Conservation (phyloP, 2,888 invertebrate genomes). For the Trissolcus japonicus region DNA sequence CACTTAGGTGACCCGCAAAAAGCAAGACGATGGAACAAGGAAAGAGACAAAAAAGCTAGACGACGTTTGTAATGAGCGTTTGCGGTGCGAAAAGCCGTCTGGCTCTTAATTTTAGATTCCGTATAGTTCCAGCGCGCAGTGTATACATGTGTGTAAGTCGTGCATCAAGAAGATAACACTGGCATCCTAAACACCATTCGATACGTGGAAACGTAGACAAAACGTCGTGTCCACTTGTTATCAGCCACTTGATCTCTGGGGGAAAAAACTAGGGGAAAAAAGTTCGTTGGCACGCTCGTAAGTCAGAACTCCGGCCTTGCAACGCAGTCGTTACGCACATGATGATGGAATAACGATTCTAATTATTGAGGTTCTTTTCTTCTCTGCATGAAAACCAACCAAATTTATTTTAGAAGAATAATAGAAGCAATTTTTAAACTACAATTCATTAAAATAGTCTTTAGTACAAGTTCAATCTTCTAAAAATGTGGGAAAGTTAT, state of each 20-base stretch:
- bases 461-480: no score
- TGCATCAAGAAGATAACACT: slow-evolving; percentile 40
- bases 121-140: slow-evolving; percentile 45
- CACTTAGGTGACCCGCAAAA: slow-evolving; percentile 40
- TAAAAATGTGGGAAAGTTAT: no score
- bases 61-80: slow-evolving; percentile 58
- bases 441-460: no score
- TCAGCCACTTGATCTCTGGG: slow-evolving; percentile 12
- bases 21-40: slow-evolving; percentile 27
- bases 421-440: no score
- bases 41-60: slow-evolving; percentile 24
- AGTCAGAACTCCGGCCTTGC: slow-evolving; percentile 15
- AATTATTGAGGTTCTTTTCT: slow-evolving; percentile 20
- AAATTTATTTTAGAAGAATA: no score
- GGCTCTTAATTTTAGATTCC: slow-evolving; percentile 66
- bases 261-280: slow-evolving; percentile 9
- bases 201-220: slow-evolving; percentile 24
- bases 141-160: slow-evolving; percentile 22
- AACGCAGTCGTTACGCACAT: slow-evolving; percentile 26
- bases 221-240: slow-evolving; percentile 13
- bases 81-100: slow-evolving; percentile 55
- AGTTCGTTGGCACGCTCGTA: not conserved
- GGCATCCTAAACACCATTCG: slow-evolving; percentile 29
- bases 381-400: not conserved
- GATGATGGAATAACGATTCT: slow-evolving; percentile 21